Base-by-base conservation (phyloP, 2,888 invertebrate species). In the Endomychus coccineus region DNA sequence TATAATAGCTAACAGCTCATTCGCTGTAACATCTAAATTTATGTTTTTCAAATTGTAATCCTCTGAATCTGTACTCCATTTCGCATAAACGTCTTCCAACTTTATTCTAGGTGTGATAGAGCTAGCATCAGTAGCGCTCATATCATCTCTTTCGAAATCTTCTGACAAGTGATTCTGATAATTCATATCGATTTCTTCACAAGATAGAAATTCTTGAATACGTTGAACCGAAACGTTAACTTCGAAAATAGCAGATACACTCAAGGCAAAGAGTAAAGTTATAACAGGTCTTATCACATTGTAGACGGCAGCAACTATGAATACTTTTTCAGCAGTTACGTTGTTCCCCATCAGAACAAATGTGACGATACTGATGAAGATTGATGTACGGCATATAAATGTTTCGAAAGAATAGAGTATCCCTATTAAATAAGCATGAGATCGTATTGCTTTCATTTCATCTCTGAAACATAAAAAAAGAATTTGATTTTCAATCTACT, bases 231-330 rank as follows among this genome's bases (percentile, higher is more conserved):
- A 83, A 34, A 91, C 82, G 21, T 77, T 67, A 0, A 82, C 80
- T 68, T 91, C 90, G 0, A 87, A 84, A 28, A 83, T 71, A 64
- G 83, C 81, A 2, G 85, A 79, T 43, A 91, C 80, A 40, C 81
- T 85, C 68, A 85, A 82, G 0, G 94, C 91, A 55, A 94, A 88
- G 65, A 89, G 87, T n/a, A 91, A 83, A 0, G 89, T 90, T 80
- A 92, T 87, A 4, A 86, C 82, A 51, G 87, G 82, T 24, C 90
- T 73, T 39, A 95, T 68, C 32, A 88, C 83, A 56, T 91, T 92
- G 68, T 89, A 92, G 61, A 92, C 83, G 6, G 92, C 86, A 9
- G 90, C 86, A 34, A 91, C 75, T 34, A 91, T 83, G 64, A 91
- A 92, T 9, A 90, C 88, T 60, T 74, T 77, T 58, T 90, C 85